phyloP scores from a whole-genome alignment of 1,140 invertebrate species.

The Rhyzopertha dominica region DNA sequence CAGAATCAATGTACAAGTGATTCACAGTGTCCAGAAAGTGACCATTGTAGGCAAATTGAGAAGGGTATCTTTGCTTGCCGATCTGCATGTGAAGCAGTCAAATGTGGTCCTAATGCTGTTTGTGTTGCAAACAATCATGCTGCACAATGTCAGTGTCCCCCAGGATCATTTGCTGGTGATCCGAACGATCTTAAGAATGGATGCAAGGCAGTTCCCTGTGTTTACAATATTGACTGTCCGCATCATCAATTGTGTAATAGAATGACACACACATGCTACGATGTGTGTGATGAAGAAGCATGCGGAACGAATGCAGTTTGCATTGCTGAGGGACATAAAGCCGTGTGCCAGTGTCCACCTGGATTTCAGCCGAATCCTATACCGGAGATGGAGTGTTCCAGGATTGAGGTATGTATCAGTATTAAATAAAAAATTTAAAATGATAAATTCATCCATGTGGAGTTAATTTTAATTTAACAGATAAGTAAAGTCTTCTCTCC shows the following conservation, averaged over 20 bases:
- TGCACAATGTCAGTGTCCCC: slow-evolving; percentile 81
- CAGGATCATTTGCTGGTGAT: slow-evolving; percentile 76
- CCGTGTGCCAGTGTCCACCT: slow-evolving; percentile 77
- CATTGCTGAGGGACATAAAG: slow-evolving; percentile 75
- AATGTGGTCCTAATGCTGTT: slow-evolving; percentile 78
- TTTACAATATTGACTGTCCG: slow-evolving; percentile 79
- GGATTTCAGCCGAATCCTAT: slow-evolving; percentile 74
- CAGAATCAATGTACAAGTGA: slow-evolving; percentile 73
- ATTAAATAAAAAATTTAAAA: too few species aligned
- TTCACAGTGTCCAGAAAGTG: slow-evolving; percentile 73
- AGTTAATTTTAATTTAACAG: too few species aligned
- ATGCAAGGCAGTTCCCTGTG: slow-evolving; percentile 74
- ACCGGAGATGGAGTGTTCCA: slow-evolving; percentile 71
- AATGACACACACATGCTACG: slow-evolving; percentile 73
- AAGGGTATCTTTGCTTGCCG: slow-evolving; percentile 53
- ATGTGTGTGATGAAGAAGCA: slow-evolving; percentile 73
- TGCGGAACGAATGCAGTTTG: slow-evolving; percentile 86
- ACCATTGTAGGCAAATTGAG: slow-evolving; percentile 58
- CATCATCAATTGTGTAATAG: slow-evolving; percentile 73
- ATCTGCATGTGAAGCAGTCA: slow-evolving; percentile 67
- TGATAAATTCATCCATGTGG: too few species aligned
- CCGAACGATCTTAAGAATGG: slow-evolving; percentile 69
- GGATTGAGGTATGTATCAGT: slow-evolving; percentile 62
- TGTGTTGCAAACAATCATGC: slow-evolving; percentile 84
- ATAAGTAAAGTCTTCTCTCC: too few species aligned